Conservation (phyloP, 64 coral and sea anemone species). For the Stichodactyla helianthus region DNA sequence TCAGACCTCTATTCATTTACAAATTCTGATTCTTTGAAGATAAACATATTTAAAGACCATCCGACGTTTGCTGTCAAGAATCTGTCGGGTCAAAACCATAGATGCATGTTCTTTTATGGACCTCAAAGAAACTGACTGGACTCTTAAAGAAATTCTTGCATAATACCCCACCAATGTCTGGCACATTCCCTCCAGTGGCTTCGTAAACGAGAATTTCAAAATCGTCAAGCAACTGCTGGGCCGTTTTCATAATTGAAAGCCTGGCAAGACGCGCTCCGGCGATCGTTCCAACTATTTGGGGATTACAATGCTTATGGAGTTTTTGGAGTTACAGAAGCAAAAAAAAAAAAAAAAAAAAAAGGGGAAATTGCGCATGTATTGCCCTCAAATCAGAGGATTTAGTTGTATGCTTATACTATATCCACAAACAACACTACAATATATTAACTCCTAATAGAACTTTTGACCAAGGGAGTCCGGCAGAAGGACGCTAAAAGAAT, state of each 20-base stretch:
- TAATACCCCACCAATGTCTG: background rate
- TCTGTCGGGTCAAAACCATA: conserved; percentile 49
- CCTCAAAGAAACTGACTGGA: conserved; percentile 3
- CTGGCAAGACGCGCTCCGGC: background rate
- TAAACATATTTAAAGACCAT: conserved; percentile 66
- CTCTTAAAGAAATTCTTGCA: background rate
- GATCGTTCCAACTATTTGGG: background rate
- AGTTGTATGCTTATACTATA: conserved; percentile 32
- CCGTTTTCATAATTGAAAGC: background rate
- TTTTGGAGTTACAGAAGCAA: background rate
- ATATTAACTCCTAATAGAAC: conserved; percentile 79
- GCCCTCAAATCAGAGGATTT: conserved; percentile 65
- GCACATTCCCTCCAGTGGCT: background rate
- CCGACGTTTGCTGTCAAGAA: conserved; percentile 68
- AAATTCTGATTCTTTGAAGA: conserved; percentile 52
- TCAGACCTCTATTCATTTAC: conserved; percentile 41
- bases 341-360: too few relatives aligned
- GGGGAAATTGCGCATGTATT: conserved; percentile 47
- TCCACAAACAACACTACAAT: conserved; percentile 61
- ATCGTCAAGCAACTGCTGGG: background rate
- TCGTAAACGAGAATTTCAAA: background rate
- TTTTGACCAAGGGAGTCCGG: conserved; percentile 2
- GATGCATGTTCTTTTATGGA: conserved; percentile 34
- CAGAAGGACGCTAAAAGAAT: background rate
- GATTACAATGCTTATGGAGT: background rate